Percentiles rank a stretch among this genome's conserved stretches.
These are phyloP conservation scores for Drosophila takahashii DNA, from an alignment of 1,140 invertebrate genomes.

Conservation along the genomic window DNA sequence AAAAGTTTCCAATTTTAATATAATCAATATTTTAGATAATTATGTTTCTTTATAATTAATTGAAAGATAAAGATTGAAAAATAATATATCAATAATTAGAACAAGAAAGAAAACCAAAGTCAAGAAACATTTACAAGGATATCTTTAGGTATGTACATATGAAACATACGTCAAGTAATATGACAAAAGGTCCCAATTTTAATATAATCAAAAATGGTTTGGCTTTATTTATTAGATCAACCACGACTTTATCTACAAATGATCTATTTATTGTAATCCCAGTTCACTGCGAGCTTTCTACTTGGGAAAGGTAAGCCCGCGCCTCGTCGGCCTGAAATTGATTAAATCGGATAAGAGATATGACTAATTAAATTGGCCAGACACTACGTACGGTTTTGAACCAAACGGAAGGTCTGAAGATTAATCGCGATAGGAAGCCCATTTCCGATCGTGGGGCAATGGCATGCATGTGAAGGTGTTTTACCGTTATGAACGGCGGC, in stretches of 20 bases:
- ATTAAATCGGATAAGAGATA: not conserved
- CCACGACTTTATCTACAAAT: too few relatives aligned
- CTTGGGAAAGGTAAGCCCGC: conserved; percentile 12
- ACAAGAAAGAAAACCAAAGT: too few relatives aligned
- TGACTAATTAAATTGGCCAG: not conserved
- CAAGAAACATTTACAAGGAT: too few relatives aligned
- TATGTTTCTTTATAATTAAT: too few relatives aligned
- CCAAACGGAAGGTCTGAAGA: conserved; percentile 93
- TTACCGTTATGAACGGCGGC: conserved; percentile 94
- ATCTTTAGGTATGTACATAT: too few relatives aligned
- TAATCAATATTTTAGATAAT: too few relatives aligned
- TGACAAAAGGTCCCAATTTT: too few relatives aligned
- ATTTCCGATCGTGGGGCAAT: conserved; percentile 93
- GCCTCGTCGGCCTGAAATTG: conserved; percentile 17
- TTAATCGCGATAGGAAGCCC: conserved; percentile 87
- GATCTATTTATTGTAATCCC: not conserved
- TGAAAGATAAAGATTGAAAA: too few relatives aligned
- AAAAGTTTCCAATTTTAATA: too few relatives aligned
- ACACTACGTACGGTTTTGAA: conserved; percentile 91
- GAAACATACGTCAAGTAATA: too few relatives aligned
- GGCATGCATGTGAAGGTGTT: conserved; percentile 94
- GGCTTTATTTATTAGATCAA: not conserved
- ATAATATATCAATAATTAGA: too few relatives aligned
- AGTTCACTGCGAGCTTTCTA: not conserved
- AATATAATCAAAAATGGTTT: too few relatives aligned